Conservation (phyloP, 35 echinoderm and acorn worm genomes). For the Patiria miniata region DNA sequence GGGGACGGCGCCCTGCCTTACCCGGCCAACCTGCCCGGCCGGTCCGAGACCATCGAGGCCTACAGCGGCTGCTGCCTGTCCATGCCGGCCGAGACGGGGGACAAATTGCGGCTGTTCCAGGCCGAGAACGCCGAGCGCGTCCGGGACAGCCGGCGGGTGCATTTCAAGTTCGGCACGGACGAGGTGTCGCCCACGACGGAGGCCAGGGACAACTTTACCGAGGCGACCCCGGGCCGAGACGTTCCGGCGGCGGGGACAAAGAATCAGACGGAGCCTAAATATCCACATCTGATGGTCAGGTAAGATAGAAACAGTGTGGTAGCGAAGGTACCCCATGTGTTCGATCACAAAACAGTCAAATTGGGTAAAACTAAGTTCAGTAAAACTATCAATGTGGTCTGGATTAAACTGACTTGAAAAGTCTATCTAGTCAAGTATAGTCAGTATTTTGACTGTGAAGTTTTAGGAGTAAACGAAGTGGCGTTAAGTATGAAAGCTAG, state of each 20-base stretch:
- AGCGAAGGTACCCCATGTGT: too few relatives aligned
- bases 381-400: not conserved
- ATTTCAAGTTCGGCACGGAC: slow-evolving; percentile 86
- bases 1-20: slow-evolving; percentile 71
- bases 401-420: not conserved
- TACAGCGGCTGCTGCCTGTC: slow-evolving; percentile 35
- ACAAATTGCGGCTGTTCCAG: slow-evolving; percentile 45
- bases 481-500: too few relatives aligned
- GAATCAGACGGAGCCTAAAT: slow-evolving; percentile 75
- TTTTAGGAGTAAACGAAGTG: too few relatives aligned
- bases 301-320: slow-evolving; percentile 1
- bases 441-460: too few relatives aligned
- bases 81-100: not conserved
- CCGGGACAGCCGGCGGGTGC: slow-evolving; percentile 76
- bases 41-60: slow-evolving; percentile 82
- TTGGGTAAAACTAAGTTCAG: too few relatives aligned
- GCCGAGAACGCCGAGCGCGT: slow-evolving; percentile 60
- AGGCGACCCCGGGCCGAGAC: not conserved
- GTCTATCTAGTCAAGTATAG: too few relatives aligned
- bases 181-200: slow-evolving; percentile 38
- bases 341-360: too few relatives aligned
- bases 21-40: slow-evolving; percentile 40
- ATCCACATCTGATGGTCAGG: slow-evolving; percentile 75
- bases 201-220: slow-evolving; percentile 61
- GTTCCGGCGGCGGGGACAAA: slow-evolving; percentile 66